A percentile compares a stretch with the other conserved stretches of the same genome.
phyloP scores from a whole-genome alignment of 2,113 vertebrate genomes.

The Macquaria australasica region DNA sequence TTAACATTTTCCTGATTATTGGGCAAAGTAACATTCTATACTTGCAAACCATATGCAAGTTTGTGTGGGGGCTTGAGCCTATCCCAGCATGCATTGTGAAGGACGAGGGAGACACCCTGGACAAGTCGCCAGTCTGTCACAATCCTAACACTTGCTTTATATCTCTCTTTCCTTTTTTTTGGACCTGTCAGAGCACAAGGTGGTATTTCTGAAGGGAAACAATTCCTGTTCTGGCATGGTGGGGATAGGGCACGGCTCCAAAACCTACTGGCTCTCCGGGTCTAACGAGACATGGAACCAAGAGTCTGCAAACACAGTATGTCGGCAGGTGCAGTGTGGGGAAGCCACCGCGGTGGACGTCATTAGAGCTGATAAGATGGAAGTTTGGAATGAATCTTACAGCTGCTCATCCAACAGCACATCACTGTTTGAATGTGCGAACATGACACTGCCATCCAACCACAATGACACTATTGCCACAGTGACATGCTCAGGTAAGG shows the following conservation, averaged over 20 bases:
- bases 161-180: background rate
- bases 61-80: background rate
- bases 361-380: accelerated
- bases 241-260: background rate
- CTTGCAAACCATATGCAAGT: background rate
- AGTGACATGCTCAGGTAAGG: constrained; percentile 72
- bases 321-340: constrained; percentile 68
- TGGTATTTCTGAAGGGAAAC: constrained; percentile 44
- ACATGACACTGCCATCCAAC: accelerated
- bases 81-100: background rate
- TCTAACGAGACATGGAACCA: background rate
- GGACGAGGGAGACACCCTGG: background rate
- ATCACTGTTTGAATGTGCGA: constrained; percentile 52
- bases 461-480: background rate
- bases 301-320: constrained; percentile 37
- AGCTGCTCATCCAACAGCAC: background rate
- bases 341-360: accelerated
- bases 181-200: constrained; percentile 48
- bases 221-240: constrained; percentile 66
- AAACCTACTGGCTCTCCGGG: constrained; percentile 48
- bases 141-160: background rate
- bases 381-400: background rate
- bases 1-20: background rate
- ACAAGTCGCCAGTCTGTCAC: background rate
- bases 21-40: background rate